Percentiles rank a stretch among this genome's conserved stretches.
These are phyloP conservation scores for Drosophila pallidifrons DNA, from an alignment of 1,140 invertebrate species.

Conservation along the genomic window DNA sequence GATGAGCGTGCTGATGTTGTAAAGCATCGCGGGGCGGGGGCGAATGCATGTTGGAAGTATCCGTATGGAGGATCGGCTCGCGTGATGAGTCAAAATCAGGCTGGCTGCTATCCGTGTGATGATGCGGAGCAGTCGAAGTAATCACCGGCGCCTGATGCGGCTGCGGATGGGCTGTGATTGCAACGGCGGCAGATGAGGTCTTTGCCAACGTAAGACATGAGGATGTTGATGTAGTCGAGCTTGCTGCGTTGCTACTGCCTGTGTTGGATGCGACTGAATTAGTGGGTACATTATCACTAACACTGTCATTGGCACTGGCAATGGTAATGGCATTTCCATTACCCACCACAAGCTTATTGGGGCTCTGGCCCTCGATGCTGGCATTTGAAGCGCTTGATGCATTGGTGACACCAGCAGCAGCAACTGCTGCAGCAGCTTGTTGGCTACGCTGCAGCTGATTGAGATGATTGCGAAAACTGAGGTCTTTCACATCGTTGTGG, in stretches of 20 bases:
- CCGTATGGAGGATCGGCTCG: conserved; percentile 76
- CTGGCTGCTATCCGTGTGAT: conserved; percentile 80
- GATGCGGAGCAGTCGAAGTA: conserved; percentile 78
- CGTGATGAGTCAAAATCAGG: conserved; percentile 82
- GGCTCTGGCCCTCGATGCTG: conserved; percentile 44
- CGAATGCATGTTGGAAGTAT: conserved; percentile 84
- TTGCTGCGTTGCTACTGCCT: conserved; percentile 57
- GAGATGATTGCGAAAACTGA: conserved; percentile 82
- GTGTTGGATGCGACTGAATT: conserved; percentile 56
- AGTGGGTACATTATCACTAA: conserved; percentile 58
- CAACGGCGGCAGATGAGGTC: conserved; percentile 37
- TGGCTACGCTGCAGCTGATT: conserved; percentile 76
- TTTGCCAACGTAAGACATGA: conserved; percentile 53
- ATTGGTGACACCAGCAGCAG: conserved; percentile 36
- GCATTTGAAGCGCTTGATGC: conserved; percentile 19
- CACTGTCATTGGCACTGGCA: not conserved
- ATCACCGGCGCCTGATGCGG: conserved; percentile 80
- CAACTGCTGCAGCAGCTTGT: conserved; percentile 55
- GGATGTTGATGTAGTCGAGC: conserved; percentile 59
- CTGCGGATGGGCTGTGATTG: conserved; percentile 61
- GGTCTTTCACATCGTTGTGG: conserved; percentile 89
- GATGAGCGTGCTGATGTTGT: conserved; percentile 63
- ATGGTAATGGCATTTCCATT: conserved; percentile 15
- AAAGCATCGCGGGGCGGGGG: conserved; percentile 75
- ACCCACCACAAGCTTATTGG: conserved; percentile 22